phyloP scores from a whole-genome alignment of 53 echinoderm and acorn worm genomes.

The Hippasteria phrygiana region DNA sequence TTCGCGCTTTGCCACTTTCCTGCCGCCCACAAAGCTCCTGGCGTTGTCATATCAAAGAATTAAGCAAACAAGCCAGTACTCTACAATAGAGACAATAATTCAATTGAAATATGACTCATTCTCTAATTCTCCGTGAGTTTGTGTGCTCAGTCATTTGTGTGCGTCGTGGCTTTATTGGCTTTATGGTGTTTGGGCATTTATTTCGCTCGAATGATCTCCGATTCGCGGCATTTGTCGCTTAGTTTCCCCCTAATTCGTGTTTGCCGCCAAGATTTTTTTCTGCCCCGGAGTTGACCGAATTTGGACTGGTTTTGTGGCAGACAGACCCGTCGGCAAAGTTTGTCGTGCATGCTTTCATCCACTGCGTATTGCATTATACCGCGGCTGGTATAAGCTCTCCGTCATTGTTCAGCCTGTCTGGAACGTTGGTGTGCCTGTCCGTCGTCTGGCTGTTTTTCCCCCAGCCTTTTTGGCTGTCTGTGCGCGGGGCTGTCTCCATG shows the following conservation, averaged over 20 bases:
- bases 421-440: neutral
- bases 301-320: slow-evolving; percentile 35
- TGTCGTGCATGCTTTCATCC: neutral
- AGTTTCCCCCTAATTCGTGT: slow-evolving; percentile 1
- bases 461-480: slow-evolving; percentile 4
- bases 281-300: neutral
- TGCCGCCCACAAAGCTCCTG: neutral
- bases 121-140: slow-evolving; percentile 43
- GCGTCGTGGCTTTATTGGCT: slow-evolving; percentile 46
- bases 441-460: neutral
- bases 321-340: slow-evolving; percentile 44
- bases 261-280: slow-evolving; percentile 26
- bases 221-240: slow-evolving; percentile 43
- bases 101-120: slow-evolving; percentile 67
- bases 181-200: slow-evolving; percentile 58
- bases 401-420: slow-evolving; percentile 1
- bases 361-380: neutral
- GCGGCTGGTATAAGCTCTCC: neutral
- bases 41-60: slow-evolving; percentile 60
- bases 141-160: slow-evolving; percentile 57
- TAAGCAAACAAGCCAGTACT: slow-evolving; percentile 58
- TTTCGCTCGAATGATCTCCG: slow-evolving; percentile 10
- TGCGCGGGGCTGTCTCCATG: neutral
- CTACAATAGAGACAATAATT: slow-evolving; percentile 61
- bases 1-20: slow-evolving; percentile 11